These are phyloP conservation scores for Drosophila mauritiana DNA, from an alignment of 1,140 invertebrate species.

Conservation along the genomic window DNA sequence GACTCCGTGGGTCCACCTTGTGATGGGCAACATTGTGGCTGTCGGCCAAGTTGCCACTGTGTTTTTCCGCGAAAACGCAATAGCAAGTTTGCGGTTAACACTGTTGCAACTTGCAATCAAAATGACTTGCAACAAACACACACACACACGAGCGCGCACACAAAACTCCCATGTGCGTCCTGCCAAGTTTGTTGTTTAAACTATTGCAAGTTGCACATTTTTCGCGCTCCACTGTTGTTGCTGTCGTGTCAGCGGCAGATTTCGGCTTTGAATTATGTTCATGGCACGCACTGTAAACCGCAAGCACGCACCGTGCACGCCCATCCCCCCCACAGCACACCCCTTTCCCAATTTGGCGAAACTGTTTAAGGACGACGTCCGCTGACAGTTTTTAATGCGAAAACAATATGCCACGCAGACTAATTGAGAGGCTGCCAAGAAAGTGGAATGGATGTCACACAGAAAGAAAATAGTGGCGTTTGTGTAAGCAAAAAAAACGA, in stretches of 20 bases:
- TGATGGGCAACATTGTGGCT: constrained; percentile 31
- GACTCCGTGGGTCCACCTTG: neutral
- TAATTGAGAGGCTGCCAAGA: constrained; percentile 22
- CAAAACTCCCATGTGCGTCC: constrained; percentile 8
- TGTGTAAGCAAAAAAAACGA: neutral
- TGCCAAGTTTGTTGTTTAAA: constrained; percentile 70
- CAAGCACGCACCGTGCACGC: constrained; percentile 53
- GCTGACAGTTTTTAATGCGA: constrained; percentile 12
- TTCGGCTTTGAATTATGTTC: constrained; percentile 69
- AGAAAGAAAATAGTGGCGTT: neutral
- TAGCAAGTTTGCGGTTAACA: constrained; percentile 68
- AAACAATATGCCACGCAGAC: constrained; percentile 23
- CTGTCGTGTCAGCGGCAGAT: constrained; percentile 62
- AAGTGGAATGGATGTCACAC: neutral
- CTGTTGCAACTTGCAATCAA: constrained; percentile 71
- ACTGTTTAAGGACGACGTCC: neutral
- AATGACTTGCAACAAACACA: constrained; percentile 58
- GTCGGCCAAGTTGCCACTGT: constrained; percentile 7
- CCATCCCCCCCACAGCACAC: neutral
- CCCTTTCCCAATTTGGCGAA: constrained; percentile 26
- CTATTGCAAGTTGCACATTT: constrained; percentile 63
- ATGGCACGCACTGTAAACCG: constrained; percentile 61
- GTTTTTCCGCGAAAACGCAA: constrained; percentile 52
- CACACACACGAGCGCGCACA: constrained; percentile 17
- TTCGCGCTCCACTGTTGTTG: constrained; percentile 35